phyloP scores from a whole-genome alignment of 1,140 invertebrate species.

The Rhopalosiphum padi region DNA sequence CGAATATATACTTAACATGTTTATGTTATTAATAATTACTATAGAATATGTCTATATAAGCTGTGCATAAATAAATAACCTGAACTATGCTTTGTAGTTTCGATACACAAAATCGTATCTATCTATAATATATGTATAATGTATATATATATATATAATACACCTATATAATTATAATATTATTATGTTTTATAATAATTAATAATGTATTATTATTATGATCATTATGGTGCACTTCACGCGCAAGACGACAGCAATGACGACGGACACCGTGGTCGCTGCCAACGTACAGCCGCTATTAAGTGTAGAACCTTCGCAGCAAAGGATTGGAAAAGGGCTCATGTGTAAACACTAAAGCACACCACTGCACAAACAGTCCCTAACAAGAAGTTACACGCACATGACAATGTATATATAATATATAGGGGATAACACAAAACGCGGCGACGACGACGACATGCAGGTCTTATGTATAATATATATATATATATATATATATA shows the following conservation, averaged over 20 bases:
- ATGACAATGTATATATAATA: neutral
- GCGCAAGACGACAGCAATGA: neutral
- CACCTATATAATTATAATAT: neutral
- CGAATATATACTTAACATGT: neutral
- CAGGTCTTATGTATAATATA: neutral
- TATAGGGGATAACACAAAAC: constrained; percentile 18
- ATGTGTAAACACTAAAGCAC: constrained; percentile 27
- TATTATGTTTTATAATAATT: neutral
- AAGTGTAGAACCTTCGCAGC: neutral
- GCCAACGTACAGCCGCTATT: neutral
- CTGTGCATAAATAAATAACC: neutral
- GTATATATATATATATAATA: too few relatives aligned
- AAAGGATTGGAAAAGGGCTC: neutral
- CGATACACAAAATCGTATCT: neutral
- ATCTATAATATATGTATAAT: too few relatives aligned
- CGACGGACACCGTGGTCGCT: neutral
- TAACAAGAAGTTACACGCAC: constrained; percentile 40
- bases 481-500: too few relatives aligned
- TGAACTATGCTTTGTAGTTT: neutral
- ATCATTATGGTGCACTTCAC: neutral
- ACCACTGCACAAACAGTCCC: constrained; percentile 40
- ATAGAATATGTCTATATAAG: neutral
- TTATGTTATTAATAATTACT: neutral
- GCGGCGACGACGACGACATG: neutral
- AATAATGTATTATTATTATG: neutral